These are phyloP conservation scores for Chymomyza caudatula DNA, from an alignment of 2,888 invertebrate genomes.

Conservation along the genomic window DNA sequence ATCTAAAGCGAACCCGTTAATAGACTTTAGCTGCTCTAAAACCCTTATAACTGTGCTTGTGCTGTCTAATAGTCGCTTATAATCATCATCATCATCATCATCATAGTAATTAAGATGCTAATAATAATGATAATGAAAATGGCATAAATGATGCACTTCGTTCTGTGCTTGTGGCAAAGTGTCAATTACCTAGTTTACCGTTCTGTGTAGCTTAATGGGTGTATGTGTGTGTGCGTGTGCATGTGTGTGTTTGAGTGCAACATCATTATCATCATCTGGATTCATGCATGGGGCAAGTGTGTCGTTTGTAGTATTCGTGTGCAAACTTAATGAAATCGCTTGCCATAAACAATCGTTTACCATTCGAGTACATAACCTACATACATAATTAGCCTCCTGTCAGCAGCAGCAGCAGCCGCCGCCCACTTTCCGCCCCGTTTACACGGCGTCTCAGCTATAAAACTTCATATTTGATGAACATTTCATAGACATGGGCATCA, in stretches of 20 bases:
- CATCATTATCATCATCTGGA: background rate
- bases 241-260: background rate
- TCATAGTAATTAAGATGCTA: no score
- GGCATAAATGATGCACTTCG: background rate
- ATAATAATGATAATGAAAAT: background rate
- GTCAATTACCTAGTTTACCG: constrained; percentile 34
- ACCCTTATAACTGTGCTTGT: background rate
- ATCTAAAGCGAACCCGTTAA: background rate
- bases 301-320: background rate
- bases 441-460: background rate
- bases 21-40: background rate
- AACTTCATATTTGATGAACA: background rate
- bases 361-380: constrained; percentile 39
- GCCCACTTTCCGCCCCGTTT: background rate
- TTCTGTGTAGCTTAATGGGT: constrained; percentile 13
- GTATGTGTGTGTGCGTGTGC: constrained; percentile 21
- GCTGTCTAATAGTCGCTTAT: background rate
- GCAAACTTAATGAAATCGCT: background rate
- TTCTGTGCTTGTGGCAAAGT: constrained; percentile 10
- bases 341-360: constrained; percentile 9
- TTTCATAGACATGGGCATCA: background rate
- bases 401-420: background rate
- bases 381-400: background rate
- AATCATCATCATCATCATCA: background rate
- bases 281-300: constrained; percentile 47